phyloP scores from a whole-genome alignment of 1,140 invertebrate genomes.

The Achatina immaculata region DNA sequence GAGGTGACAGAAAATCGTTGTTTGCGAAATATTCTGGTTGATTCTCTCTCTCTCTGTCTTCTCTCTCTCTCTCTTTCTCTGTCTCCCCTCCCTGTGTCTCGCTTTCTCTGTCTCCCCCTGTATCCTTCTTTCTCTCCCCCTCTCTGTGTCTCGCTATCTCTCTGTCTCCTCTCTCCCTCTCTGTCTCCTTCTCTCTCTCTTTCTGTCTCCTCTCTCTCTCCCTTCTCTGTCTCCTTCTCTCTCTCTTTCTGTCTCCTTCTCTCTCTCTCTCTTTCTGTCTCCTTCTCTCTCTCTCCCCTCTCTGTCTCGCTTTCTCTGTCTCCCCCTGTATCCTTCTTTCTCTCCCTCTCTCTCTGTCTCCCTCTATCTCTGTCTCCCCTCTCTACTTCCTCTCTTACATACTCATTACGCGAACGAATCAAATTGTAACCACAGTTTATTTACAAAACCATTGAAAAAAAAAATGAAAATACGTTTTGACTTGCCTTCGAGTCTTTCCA shows the following conservation, averaged over 20 bases:
- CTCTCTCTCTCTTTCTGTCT: slow-evolving; percentile 18
- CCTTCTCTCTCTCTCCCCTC: slow-evolving; percentile 8
- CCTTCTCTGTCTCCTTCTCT: slow-evolving; percentile 10
- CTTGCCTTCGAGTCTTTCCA: too few relatives aligned
- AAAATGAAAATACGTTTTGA: too few relatives aligned
- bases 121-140: background rate
- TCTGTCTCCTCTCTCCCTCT: background rate
- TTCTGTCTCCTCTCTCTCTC: slow-evolving; percentile 1
- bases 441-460: too few relatives aligned
- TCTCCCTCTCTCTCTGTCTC: too few relatives aligned
- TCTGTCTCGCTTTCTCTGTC: too few relatives aligned
- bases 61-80: slow-evolving; percentile 9
- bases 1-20: too few relatives aligned
- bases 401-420: too few relatives aligned
- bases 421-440: too few relatives aligned
- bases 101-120: background rate
- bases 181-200: slow-evolving; percentile 2
- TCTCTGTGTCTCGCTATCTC: background rate
- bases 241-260: slow-evolving; percentile 11
- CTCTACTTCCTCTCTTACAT: too few relatives aligned
- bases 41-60: background rate
- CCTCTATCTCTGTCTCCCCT: too few relatives aligned
- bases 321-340: too few relatives aligned
- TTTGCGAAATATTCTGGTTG: too few relatives aligned
- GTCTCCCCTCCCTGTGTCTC: background rate